phyloP scores from a whole-genome alignment of 2,888 invertebrate species.

The Allolobophora icterica region DNA sequence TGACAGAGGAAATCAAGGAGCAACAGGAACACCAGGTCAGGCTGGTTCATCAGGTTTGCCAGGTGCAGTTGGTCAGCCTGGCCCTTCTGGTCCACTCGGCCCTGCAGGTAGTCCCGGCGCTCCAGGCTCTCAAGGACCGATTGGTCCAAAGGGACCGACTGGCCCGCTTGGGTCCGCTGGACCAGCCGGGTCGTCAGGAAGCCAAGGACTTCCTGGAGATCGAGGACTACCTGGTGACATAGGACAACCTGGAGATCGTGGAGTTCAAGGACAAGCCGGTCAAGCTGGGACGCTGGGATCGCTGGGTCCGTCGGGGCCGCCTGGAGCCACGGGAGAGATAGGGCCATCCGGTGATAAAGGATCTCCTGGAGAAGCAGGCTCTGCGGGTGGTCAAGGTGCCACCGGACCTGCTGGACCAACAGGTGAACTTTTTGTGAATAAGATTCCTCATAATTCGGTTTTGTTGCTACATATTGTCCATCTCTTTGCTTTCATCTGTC shows the following conservation, averaged over 20 bases:
- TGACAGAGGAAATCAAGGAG: constrained; percentile 39
- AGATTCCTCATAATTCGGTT: not conserved
- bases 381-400: constrained; percentile 24
- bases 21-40: constrained; percentile 39
- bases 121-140: constrained; percentile 31
- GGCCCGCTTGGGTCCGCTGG: constrained; percentile 40
- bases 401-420: constrained; percentile 30
- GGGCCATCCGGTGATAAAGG: constrained; percentile 33
- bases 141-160: constrained; percentile 25
- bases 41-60: constrained; percentile 30
- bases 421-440: constrained; percentile 28
- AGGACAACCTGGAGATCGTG: constrained; percentile 38
- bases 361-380: not conserved
- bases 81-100: constrained; percentile 21
- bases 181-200: constrained; percentile 38
- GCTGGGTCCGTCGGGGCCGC: constrained; percentile 36
- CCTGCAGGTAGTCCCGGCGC: not conserved
- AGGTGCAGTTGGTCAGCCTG: not conserved
- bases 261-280: constrained; percentile 39
- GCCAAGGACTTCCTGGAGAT: constrained; percentile 39
- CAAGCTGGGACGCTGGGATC: constrained; percentile 37
- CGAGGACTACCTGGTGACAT: constrained; percentile 39
- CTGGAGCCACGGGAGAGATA: constrained; percentile 32
- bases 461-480: not conserved
- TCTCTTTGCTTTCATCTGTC: too few relatives aligned